Conservation (phyloP, 2,888 invertebrate genomes). For the Ernsta delagoae region DNA sequence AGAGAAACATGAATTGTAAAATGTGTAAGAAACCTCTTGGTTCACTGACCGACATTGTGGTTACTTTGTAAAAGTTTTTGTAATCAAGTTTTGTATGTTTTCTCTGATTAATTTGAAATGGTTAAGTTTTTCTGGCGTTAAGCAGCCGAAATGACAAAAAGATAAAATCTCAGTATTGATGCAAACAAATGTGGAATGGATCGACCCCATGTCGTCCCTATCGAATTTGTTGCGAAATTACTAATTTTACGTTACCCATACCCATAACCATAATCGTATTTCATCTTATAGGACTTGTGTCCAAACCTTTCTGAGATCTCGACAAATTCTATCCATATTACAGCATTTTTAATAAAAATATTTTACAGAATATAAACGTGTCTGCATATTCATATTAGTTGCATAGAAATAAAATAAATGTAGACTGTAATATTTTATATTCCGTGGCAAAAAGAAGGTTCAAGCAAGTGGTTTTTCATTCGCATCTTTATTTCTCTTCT, state of each 20-base stretch:
- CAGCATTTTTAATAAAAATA: not conserved
- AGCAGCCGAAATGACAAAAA: not conserved
- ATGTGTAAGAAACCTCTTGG: not conserved
- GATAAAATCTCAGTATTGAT: conserved; percentile 10
- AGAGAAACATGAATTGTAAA: not conserved
- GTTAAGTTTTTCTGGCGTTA: not conserved
- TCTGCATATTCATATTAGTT: too few relatives aligned
- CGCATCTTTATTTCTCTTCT: too few relatives aligned
- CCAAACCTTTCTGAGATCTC: not conserved
- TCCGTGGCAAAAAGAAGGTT: too few relatives aligned
- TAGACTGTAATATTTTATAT: too few relatives aligned
- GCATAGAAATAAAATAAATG: too few relatives aligned
- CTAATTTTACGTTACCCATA: conserved; percentile 12
- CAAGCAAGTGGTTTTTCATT: too few relatives aligned
- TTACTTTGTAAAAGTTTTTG: not conserved
- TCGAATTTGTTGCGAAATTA: conserved; percentile 9
- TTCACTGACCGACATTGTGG: not conserved
- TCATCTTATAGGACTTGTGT: conserved; percentile 4
- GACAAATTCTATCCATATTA: not conserved
- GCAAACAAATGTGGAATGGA: not conserved
- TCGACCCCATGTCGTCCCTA: conserved; percentile 4
- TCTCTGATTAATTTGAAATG: not conserved
- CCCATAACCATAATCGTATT: conserved; percentile 14
- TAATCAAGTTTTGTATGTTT: too few relatives aligned
- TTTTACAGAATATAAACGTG: too few relatives aligned